Evolutionary conservation across 2,797 vertebrate genomes (phyloP).

Genomic region (Sciurus carolinensis): DNA sequence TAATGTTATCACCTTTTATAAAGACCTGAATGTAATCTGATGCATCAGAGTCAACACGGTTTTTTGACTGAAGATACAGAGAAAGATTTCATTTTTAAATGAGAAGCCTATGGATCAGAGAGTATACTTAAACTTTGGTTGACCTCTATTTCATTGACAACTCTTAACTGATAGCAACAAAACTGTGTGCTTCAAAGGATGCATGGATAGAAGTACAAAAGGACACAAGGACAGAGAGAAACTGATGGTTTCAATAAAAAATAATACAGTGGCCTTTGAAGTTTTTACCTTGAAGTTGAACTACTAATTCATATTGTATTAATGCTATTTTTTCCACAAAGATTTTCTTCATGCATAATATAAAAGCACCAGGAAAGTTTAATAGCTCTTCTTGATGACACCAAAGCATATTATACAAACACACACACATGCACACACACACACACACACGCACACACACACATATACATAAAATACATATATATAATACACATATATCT

Average conservation of each 20-base stretch:
- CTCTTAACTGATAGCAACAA: background rate
- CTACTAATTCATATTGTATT: background rate
- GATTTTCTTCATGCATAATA: background rate
- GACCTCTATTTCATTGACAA: background rate
- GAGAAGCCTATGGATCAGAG: background rate
- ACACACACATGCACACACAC: too few relatives aligned
- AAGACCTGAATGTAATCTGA: background rate
- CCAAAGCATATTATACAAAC: background rate
- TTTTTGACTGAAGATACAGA: background rate
- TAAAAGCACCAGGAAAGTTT: background rate
- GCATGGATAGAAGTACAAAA: background rate
- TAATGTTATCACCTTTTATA: background rate
- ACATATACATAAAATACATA: too few relatives aligned
- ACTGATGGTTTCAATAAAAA: background rate
- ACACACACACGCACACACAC: too few relatives aligned
- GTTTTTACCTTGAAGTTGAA: background rate
- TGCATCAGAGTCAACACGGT: background rate
- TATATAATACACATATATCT: too few relatives aligned
- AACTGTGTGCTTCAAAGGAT: background rate
- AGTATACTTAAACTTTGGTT: background rate
- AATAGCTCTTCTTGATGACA: background rate
- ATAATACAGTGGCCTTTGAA: background rate
- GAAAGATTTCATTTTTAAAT: background rate
- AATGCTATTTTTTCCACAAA: background rate
- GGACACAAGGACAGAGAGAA: background rate